Base-by-base conservation (phyloP, 2,797 vertebrate genomes). In the Epinephelus malabaricus region DNA sequence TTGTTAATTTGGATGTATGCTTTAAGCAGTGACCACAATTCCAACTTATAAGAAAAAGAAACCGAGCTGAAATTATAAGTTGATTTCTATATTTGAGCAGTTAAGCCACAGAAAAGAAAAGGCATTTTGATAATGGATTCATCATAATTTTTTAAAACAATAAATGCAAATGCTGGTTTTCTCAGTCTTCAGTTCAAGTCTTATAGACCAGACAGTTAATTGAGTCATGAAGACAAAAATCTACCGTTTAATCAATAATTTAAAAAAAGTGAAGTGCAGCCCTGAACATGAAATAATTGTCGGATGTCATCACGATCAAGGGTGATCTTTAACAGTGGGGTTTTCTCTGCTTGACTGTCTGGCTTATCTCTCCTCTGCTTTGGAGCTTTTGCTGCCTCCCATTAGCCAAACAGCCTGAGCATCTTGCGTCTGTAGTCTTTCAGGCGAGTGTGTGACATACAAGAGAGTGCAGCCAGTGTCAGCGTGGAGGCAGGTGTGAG, bases 401-500 rank as follows among this genome's bases (percentile, higher is more conserved):
- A 47, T 71, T 55, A 19, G 58, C 49, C 59, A 23, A 66, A 65
- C 68, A 76, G 61, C 40, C 21, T 21, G 27, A 18, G 19, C 14
- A 12, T 58, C 34, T 51, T 63, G 81, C 86, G 64, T 79, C 49
- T 61, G 64, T 5, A 53, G 53, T 55, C 76, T 60, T 61, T 51
- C 51, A 40, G 70, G 46, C 56, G 59, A 51, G 62, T 60, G 71
- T 73, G 76, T 81, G 83, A 81, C 21, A 62, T 43, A 56, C 40
- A 81, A 53, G 60, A 60, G 34, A 34, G 34, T 34, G 34, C 34
- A 34, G 23, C 56, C 59, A 25, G 78, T 74, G 82, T 84, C 64
- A 40, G 81, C 2, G 38, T 53, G 74, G 76, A 78, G 64, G 55
- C 84, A 84, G 84, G 89, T 89, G 81, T 87, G 80, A 88, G 79